phyloP scores from a whole-genome alignment of 2,797 vertebrate species.

The Amblyraja radiata region DNA sequence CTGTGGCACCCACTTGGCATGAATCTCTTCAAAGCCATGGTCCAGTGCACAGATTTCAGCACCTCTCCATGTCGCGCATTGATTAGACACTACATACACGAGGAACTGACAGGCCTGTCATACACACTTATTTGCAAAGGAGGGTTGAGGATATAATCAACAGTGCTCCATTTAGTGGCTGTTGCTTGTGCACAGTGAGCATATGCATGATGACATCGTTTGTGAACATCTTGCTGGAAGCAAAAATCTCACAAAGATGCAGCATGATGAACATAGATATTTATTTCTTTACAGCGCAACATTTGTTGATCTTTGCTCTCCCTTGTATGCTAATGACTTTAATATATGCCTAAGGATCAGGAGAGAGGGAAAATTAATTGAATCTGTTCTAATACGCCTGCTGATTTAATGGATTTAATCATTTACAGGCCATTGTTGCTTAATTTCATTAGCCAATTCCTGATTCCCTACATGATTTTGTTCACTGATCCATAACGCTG shows the following conservation, averaged over 20 bases:
- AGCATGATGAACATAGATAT: background rate
- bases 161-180: background rate
- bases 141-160: background rate
- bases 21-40: background rate
- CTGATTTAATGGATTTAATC: constrained; percentile 16
- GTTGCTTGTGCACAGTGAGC: background rate
- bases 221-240: background rate
- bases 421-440: background rate
- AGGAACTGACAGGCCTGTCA: background rate
- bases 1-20: background rate
- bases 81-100: background rate
- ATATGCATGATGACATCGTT: background rate
- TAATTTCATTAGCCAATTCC: constrained; percentile 10
- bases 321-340: background rate
- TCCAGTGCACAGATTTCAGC: background rate
- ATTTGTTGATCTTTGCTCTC: background rate
- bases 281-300: background rate
- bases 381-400: background rate
- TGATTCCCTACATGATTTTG: background rate
- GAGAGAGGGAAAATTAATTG: constrained; percentile 1
- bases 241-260: background rate
- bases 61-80: background rate
- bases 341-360: background rate
- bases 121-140: background rate
- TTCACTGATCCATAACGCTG: background rate